Conservation (phyloP, 1,140 invertebrate species). For the Colletes gigas region DNA sequence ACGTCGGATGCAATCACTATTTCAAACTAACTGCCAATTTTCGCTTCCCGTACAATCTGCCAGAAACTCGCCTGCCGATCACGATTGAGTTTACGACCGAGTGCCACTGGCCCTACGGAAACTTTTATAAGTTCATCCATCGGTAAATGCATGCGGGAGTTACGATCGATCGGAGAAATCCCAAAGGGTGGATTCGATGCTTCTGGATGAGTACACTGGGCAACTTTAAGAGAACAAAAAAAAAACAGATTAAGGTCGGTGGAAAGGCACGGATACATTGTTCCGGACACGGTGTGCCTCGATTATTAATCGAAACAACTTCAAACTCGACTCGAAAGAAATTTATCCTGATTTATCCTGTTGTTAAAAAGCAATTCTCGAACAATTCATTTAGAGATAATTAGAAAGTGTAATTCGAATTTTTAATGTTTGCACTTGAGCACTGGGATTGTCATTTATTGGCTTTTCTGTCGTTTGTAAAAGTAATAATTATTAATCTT, state of each 20-base stretch:
- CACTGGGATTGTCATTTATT: too few species aligned
- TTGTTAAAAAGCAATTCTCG: too few species aligned
- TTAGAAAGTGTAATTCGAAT: too few species aligned
- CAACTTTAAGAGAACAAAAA: constrained; percentile 14
- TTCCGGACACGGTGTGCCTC: not conserved
- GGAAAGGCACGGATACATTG: not conserved
- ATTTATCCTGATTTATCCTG: too few species aligned
- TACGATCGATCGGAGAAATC: constrained; percentile 40
- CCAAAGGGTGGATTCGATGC: constrained; percentile 39
- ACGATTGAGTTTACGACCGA: constrained; percentile 48
- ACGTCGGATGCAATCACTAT: constrained; percentile 32
- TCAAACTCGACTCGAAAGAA: not conserved
- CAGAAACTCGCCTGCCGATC: constrained; percentile 49
- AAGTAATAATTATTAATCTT: too few species aligned
- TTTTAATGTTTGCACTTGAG: too few species aligned
- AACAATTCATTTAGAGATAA: too few species aligned
- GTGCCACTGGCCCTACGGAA: constrained; percentile 17
- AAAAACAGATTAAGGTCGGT: not conserved
- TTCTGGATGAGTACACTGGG: constrained; percentile 32
- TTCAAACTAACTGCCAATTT: constrained; percentile 52
- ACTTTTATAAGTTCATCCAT: constrained; percentile 45
- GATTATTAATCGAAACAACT: not conserved
- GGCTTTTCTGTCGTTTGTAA: too few species aligned
- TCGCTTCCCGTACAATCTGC: constrained; percentile 31
- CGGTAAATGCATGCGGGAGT: constrained; percentile 27